Percentiles rank a stretch among this genome's conserved stretches.
These are phyloP conservation scores for Okamejei kenojei DNA, from an alignment of 2,797 vertebrate genomes.

Conservation along the genomic window DNA sequence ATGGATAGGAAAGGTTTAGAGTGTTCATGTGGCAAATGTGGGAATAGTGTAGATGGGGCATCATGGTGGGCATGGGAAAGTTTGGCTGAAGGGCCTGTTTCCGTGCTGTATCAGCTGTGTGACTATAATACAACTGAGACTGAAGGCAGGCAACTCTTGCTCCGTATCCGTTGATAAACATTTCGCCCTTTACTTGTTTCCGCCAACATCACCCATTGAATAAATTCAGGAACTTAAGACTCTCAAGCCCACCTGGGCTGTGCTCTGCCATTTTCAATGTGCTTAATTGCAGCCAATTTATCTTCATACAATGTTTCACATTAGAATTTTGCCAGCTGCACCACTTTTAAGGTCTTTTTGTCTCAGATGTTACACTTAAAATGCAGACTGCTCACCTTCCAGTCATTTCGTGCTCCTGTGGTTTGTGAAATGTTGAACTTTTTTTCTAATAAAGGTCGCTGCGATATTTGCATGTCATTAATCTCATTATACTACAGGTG, in stretches of 20 bases:
- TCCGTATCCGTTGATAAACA: not conserved
- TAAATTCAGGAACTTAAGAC: not conserved
- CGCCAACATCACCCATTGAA: not conserved
- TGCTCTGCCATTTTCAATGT: not conserved
- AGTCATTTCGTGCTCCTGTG: not conserved
- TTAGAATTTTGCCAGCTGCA: not conserved
- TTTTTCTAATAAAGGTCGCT: not conserved
- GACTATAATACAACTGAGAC: no score
- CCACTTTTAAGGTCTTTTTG: no score
- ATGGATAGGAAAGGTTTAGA: no score
- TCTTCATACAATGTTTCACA: not conserved
- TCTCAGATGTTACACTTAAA: not conserved
- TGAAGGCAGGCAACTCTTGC: not conserved
- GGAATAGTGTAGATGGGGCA: no score
- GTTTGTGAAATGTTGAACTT: not conserved
- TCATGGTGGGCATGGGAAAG: no score
- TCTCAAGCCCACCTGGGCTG: not conserved
- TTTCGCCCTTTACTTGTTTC: not conserved
- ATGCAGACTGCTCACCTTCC: not conserved
- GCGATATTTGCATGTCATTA: not conserved
- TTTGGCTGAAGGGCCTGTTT: no score
- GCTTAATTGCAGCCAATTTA: constrained; percentile 10
- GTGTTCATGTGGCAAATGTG: no score
- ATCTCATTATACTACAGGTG: not conserved
- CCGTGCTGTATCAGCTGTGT: no score